Base-by-base conservation (phyloP, 2,888 invertebrate species). In the Horisme vitalbata region DNA sequence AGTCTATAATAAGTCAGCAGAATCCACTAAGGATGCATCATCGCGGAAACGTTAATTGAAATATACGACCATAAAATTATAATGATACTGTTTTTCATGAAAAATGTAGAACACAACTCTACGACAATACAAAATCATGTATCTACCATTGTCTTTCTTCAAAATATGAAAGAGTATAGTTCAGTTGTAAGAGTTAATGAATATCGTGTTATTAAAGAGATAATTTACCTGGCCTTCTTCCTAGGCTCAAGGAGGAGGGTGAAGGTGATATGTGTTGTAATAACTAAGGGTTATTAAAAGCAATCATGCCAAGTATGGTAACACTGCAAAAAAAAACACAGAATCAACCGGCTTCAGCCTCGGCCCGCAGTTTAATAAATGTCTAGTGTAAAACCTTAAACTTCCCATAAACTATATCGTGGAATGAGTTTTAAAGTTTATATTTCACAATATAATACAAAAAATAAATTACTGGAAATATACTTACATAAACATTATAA, bases 221-320 rank as follows among this genome's bases (percentile, higher is more conserved):
- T 77, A 80, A 64, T 63, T 70, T 61, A 57, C 60, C 68, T 61
- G 51, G 59, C 63, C 34, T 60, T 63, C 59, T 54, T 61, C 63
- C 70, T 59, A 30, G 83, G 83, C 84, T 84, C 83, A 73, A 63
- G 75, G 71, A 60, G 54, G 59, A 60, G 57, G 65, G 52, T 53
- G 55, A 60, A 59, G 57, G 64, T 43, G 34, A 38, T n/a, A 4
- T 15, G 21, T 28, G n/a, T 37, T 12, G 14, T 3, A n/a, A 9
- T 37, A n/a, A n/a, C n/a, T n/a, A 33, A 36, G 18, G 7, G 10
- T 27, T 32, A 15, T 31, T 24, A 32, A 15, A 32, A 32, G 18
- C 32, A 6, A 14, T 12, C 2, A 34, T 28, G 20, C 34, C 15
- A 10, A 3, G n/a, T n/a, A 1, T 15, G 9, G 10, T 8, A 11